These are phyloP conservation scores for Cantharis rufa DNA, from an alignment of 2,888 invertebrate genomes.

Conservation along the genomic window DNA sequence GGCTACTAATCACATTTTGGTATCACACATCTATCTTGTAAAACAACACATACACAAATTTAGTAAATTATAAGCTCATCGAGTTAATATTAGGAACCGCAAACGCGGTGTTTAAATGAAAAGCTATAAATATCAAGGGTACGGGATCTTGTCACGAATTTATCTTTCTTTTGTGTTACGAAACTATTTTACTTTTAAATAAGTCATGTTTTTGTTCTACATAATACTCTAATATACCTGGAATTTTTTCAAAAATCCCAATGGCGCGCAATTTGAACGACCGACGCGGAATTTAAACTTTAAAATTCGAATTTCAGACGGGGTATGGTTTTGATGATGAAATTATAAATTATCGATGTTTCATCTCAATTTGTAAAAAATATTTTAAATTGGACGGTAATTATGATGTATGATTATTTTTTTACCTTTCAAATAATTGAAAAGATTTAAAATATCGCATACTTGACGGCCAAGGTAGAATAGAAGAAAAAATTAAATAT, in stretches of 20 bases:
- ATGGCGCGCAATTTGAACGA: not conserved
- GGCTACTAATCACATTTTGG: not conserved
- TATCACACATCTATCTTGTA: not conserved
- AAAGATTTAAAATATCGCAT: not conserved
- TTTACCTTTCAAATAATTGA: constrained; percentile 1
- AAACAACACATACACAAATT: not conserved
- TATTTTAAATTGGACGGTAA: not conserved
- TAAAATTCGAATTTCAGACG: not conserved
- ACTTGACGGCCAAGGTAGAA: not conserved
- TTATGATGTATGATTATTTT: constrained; percentile 1
- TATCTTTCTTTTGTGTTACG: not conserved
- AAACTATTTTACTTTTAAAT: not conserved
- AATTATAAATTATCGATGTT: not conserved
- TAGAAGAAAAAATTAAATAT: not conserved
- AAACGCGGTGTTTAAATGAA: constrained; percentile 5
- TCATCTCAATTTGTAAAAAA: not conserved
- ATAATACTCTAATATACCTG: not conserved
- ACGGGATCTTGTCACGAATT: constrained; percentile 8
- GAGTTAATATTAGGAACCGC: constrained; percentile 12
- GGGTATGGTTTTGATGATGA: no score
- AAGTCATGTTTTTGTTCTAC: not conserved
- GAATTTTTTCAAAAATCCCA: not conserved
- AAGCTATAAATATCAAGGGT: constrained; percentile 16
- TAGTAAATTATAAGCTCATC: constrained; percentile 12
- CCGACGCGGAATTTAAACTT: not conserved